phyloP scores from a whole-genome alignment of 2,113 vertebrate species.

The Lepus europaeus region DNA sequence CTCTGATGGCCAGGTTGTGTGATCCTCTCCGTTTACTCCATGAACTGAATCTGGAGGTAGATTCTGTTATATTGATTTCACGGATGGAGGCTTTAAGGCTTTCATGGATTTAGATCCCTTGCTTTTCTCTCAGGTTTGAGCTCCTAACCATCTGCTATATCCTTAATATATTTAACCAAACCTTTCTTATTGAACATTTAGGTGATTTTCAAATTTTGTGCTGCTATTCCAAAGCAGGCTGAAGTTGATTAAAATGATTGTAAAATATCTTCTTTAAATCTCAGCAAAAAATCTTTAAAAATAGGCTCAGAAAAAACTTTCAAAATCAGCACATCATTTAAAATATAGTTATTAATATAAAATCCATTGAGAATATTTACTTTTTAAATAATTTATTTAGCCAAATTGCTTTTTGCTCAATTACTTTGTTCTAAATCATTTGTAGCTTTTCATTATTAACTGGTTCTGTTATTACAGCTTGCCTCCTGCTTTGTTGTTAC shows the following conservation, averaged over 20 bases:
- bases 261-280: neutral
- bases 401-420: neutral
- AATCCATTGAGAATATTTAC: neutral
- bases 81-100: neutral
- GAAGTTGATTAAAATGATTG: neutral
- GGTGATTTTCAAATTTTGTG: slow-evolving; percentile 34
- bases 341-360: neutral
- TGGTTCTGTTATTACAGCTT: slow-evolving; percentile 1
- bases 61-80: neutral
- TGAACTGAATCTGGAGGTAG: neutral
- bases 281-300: slow-evolving; percentile 30
- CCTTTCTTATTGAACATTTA: neutral
- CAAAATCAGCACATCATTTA: neutral
- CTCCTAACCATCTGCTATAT: neutral
- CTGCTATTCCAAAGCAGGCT: neutral
- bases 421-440: neutral
- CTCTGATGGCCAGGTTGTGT: neutral
- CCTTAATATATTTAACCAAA: neutral
- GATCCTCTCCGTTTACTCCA: neutral
- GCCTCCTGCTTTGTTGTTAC: neutral
- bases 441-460: neutral
- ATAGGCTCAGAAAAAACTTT: neutral
- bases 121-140: neutral
- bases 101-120: neutral
- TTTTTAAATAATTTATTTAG: slow-evolving; percentile 1